A percentile compares a stretch with the other conserved stretches of the same genome.
Evolutionary conservation across 2,113 vertebrate genomes (phyloP).

Genomic region (Syngnathus typhle): DNA sequence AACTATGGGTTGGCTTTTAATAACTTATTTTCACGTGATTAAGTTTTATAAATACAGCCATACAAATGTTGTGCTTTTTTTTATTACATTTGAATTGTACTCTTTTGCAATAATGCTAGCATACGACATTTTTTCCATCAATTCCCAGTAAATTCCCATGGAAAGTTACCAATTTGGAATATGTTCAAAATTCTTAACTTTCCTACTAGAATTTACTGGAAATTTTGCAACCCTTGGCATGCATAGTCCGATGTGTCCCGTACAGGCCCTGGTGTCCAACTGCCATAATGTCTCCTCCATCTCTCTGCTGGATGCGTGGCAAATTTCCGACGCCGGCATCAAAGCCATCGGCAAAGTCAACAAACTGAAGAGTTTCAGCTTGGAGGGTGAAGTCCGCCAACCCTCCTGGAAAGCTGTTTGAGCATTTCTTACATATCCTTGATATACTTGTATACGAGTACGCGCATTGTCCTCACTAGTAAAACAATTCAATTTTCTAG

Average conservation of each 20-base stretch:
- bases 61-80: too few relatives aligned
- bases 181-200: too few relatives aligned
- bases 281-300: slow-evolving; percentile 63
- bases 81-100: too few relatives aligned
- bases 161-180: too few relatives aligned
- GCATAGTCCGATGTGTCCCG: background rate
- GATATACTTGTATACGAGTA: background rate
- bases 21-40: too few relatives aligned
- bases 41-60: too few relatives aligned
- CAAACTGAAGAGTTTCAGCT: slow-evolving; percentile 66
- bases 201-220: background rate
- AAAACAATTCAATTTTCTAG: background rate
- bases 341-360: slow-evolving; percentile 64
- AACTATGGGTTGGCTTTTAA: too few relatives aligned
- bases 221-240: background rate
- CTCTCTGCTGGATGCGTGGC: slow-evolving; percentile 68
- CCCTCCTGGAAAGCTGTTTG: background rate
- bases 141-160: too few relatives aligned
- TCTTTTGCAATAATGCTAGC: too few relatives aligned
- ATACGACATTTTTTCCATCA: too few relatives aligned
- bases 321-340: slow-evolving; percentile 71
- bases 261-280: slow-evolving; percentile 70
- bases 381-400: slow-evolving; percentile 64
- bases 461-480: background rate
- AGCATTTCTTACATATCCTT: background rate